Base-by-base conservation (phyloP, 2,888 invertebrate species). In the Agrochola macilenta region DNA sequence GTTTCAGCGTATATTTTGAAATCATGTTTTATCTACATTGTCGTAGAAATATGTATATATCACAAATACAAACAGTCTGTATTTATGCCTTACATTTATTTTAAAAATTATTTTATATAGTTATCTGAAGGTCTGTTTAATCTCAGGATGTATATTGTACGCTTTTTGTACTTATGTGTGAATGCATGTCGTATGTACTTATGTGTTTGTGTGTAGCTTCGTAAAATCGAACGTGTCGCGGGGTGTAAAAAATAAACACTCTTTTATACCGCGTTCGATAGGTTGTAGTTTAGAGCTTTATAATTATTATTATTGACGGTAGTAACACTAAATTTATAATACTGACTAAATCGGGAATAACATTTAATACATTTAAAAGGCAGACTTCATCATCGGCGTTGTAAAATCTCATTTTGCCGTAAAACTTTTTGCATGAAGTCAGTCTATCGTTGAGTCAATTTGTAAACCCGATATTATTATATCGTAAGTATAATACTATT, bases 91-190 rank as follows among this genome's bases (percentile, higher is more conserved):
- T 84, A 65, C 68, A 52, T 78, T 63, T 70, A 76, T 74, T 61
- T 73, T 58, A 74, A 74, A 60, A 75, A 79, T 72, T 71, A 64
- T 73, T 79, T 69, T 77, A 78, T 70, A 81, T 80, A 52, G 76
- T 79, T 63, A 78, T 82, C 71, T 76, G 74, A 74, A 90, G 91
- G 91, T 93, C 92, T 93, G 92, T 91, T 89, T 91, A 93, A 95
- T 95, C 94, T 94, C 93, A 90, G 86, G 83, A 86, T 89, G 87
- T 90, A 84, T 87, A 92, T 94, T 92, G 92, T 93, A 87, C 86
- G 83, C 85, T 93, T 93, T 93, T 93, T 94, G 95, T 95, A 95
- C 95, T 95, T 95, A 95, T 91, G 91, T 93, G 94, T 92, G 93
- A 78, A 80, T 90, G 89, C 83, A 78, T 90, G 83, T 88, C 69